Conservation (phyloP, 2,797 vertebrate genomes). For the Sylvilagus floridanus region DNA sequence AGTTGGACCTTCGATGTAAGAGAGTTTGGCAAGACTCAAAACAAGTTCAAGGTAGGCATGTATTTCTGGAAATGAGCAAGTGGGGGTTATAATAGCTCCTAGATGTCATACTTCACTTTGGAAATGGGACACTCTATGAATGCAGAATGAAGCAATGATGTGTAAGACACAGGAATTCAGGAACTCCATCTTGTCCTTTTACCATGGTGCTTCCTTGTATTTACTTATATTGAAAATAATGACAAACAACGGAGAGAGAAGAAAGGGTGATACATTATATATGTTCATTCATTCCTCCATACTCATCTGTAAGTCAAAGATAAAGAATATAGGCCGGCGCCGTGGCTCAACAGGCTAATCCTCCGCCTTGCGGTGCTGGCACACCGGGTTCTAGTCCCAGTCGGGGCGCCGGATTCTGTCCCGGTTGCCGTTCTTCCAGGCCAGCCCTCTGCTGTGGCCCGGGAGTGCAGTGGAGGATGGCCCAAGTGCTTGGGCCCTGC, state of each 20-base stretch:
- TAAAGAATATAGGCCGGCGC: no score
- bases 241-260: background rate
- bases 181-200: background rate
- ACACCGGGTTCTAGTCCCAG: no score
- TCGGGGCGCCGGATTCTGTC: no score
- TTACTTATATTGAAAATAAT: background rate
- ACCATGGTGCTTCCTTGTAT: background rate
- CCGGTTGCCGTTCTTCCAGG: no score
- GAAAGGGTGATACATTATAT: background rate
- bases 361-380: no score
- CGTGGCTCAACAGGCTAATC: no score
- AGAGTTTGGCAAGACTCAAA: background rate
- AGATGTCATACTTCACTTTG: background rate
- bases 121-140: background rate
- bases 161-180: background rate
- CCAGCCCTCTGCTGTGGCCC: no score
- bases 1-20: background rate
- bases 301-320: background rate
- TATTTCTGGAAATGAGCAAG: background rate
- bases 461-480: no score
- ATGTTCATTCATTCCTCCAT: background rate
- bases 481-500: no score
- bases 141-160: background rate
- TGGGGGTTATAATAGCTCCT: fast-evolving
- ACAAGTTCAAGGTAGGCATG: background rate